phyloP scores from a whole-genome alignment of 2,888 invertebrate genomes.

The Hylaea fasciaria region DNA sequence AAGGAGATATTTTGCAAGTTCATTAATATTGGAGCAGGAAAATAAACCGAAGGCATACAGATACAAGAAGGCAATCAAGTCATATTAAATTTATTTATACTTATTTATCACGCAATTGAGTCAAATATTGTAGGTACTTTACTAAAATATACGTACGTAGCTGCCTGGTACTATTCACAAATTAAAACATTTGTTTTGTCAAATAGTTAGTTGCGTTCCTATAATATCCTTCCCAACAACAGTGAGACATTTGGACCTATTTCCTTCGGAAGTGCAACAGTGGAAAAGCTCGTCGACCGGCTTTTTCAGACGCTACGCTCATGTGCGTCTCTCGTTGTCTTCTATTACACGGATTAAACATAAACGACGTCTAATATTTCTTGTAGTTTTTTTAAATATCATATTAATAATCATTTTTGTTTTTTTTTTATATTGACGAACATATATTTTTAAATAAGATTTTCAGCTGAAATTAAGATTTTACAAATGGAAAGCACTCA shows the following conservation, averaged over 20 bases:
- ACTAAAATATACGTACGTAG: no score
- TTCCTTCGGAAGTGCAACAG: slow-evolving; percentile 53
- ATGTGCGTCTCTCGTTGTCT: slow-evolving; percentile 33
- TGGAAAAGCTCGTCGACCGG: slow-evolving; percentile 72
- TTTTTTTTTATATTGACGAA: no score
- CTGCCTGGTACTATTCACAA: no score
- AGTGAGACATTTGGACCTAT: slow-evolving; percentile 8
- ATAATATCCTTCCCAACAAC: no score
- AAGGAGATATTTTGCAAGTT: slow-evolving; percentile 10
- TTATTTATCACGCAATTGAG: no score
- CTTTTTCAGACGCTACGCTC: slow-evolving; percentile 64
- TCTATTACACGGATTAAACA: slow-evolving; percentile 16
- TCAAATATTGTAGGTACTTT: no score
- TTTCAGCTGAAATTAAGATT: background rate
- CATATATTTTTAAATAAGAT: no score
- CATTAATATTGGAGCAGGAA: slow-evolving; percentile 6
- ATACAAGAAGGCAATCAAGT: background rate
- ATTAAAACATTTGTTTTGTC: no score
- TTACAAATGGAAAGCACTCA: slow-evolving; percentile 57
- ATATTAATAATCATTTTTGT: no score
- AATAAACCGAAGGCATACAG: background rate
- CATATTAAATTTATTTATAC: background rate
- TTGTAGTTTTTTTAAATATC: background rate
- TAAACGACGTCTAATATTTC: background rate
- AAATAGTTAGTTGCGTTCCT: no score